Evolutionary conservation across 2,888 invertebrate species (phyloP), one percentile per base, ranked within the genome.

Genomic region (Notodonta dromedarius): DNA sequence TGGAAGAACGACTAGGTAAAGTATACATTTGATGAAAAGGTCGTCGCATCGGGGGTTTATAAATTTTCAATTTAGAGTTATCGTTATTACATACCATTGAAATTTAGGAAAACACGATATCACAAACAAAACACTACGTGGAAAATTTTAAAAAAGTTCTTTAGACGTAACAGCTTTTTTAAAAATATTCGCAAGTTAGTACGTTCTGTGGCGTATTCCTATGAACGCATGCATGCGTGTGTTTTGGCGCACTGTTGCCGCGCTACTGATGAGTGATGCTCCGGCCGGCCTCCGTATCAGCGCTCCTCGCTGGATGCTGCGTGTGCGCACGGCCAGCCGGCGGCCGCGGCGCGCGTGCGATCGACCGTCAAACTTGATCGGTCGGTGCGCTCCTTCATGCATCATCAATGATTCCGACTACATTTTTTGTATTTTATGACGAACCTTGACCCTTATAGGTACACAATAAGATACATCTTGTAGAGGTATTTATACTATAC

Each of bases 181-280:
- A 32, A 32, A 12, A 13, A 52, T 52, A 32, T 13, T 39, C 39
- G 54, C 24, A 54, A 54, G 8, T 39, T 13, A 14, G 4, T 54
- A 35, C 54, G 35, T 54, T 54, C 39, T 6, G 4, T 39, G 54
- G 54, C 39, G n/a, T 54, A 9, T 54, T 54, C 5, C 14, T 58
- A 57, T 59, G 59, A 59, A 63, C 64, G 67, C 70, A 65, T 71
- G 67, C 70, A 65, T 71, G 80, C 84, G 83, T 84, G 80, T 83
- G 72, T 74, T 77, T 71, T 69, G 65, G 82, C 84, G 85, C 86
- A 80, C 84, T 75, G 81, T 77, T 84, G 74, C 73, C 71, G 81
- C 76, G 78, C 77, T 74, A 78, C 77, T 79, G 73, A 68, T 75
- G 52, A 78, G 76, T 79, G 73, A 68, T 75, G 52, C 24, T 24